Percentiles rank a stretch among this genome's conserved stretches.
phyloP scores from a whole-genome alignment of 2,113 vertebrate species.

The Sander lucioperca region DNA sequence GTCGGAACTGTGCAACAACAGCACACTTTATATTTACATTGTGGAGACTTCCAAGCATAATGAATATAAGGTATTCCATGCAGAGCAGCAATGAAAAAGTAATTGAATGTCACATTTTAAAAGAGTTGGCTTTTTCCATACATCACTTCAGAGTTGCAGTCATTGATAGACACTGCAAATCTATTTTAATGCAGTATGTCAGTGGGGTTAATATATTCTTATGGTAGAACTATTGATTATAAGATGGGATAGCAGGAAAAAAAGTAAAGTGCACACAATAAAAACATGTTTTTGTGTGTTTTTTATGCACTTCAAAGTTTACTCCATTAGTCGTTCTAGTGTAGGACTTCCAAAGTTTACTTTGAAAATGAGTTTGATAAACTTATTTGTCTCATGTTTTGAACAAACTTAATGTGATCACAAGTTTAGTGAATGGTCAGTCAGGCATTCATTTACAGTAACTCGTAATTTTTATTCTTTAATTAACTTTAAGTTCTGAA shows the following conservation, averaged over 20 bases:
- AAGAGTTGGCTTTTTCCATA: background rate
- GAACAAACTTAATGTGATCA: background rate
- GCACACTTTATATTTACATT: background rate
- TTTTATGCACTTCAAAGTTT: too few species aligned
- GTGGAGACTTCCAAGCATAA: background rate
- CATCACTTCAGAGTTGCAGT: background rate
- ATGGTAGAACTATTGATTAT: background rate
- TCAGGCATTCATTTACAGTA: background rate
- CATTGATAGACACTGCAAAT: background rate
- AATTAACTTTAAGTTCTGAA: background rate
- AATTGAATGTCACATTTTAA: background rate
- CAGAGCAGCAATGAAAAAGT: background rate
- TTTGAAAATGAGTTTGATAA: background rate
- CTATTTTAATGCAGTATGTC: background rate
- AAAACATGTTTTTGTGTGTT: background rate
- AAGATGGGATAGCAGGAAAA: background rate
- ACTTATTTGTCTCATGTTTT: background rate
- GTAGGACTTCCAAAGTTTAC: background rate
- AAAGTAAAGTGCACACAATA: background rate
- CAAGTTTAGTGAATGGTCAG: background rate
- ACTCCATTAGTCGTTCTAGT: background rate
- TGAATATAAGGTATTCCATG: background rate
- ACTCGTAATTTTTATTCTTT: background rate
- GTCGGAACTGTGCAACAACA: constrained; percentile 2
- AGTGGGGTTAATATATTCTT: background rate